Percentiles rank a stretch among this genome's conserved stretches.
These are phyloP conservation scores for Cephalopholis sonnerati DNA, from an alignment of 2,113 vertebrate genomes.

Conservation along the genomic window DNA sequence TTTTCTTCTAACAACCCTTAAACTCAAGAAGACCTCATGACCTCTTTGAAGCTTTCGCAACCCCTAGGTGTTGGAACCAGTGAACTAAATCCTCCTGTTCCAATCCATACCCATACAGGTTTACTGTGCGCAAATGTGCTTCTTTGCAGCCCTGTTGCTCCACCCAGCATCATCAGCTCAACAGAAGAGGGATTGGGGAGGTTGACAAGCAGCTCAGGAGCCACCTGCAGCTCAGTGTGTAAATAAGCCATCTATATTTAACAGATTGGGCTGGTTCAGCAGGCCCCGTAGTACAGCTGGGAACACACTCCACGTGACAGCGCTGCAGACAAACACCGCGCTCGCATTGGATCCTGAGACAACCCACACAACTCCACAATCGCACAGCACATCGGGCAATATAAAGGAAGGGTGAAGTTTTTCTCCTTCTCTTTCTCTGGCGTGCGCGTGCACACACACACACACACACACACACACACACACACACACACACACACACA, in stretches of 20 bases:
- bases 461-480: background rate
- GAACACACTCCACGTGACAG: conserved; percentile 54
- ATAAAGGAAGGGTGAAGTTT: conserved; percentile 15
- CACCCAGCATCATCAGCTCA: conserved; percentile 39
- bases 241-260: conserved; percentile 79
- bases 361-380: conserved; percentile 24
- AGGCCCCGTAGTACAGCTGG: conserved; percentile 48
- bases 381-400: conserved; percentile 2
- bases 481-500: background rate
- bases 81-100: background rate
- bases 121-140: background rate
- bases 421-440: background rate
- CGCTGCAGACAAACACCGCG: conserved; percentile 12
- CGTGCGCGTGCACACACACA: background rate
- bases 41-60: no score
- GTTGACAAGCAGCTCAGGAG: conserved; percentile 43
- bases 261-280: conserved; percentile 48
- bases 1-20: no score
- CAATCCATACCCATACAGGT: background rate
- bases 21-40: no score
- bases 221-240: conserved; percentile 51
- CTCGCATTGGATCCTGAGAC: conserved; percentile 19
- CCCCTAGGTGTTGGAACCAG: no score
- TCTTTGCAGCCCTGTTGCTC: conserved; percentile 7
- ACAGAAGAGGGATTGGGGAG: conserved; percentile 28